Base-by-base conservation (phyloP, 2,113 vertebrate genomes). In the Callaeas wilsoni region DNA sequence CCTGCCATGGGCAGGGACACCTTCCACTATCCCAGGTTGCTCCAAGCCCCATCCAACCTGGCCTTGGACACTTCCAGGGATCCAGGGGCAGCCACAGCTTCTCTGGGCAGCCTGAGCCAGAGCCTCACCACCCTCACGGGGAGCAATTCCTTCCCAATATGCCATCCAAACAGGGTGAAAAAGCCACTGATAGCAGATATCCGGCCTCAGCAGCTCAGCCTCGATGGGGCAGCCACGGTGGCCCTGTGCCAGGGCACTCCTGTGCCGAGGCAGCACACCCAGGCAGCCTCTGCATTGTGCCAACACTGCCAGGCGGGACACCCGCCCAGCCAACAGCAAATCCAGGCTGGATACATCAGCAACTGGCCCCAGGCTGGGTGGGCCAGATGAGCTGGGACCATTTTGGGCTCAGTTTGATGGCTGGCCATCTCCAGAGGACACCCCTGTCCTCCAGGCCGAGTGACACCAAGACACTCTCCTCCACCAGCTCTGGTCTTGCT, bases 1-100 rank as follows among this genome's bases (percentile, higher is more conserved):
- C 42, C 10, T 46, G 27, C 44, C 46, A 39, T 6, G 39, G 41
- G 6, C 46, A 81, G 44, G 23, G 25, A 68, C 46, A 53, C 14
- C 4, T 62, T 0, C 26, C 55, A 27, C 41, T 11, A 0, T 4
- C 47, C 55, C 63, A 62, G n/a, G 30, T 0, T 68, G 16, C 13
- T 89, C 63, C 62, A n/a, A 52, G 16, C 69, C 11, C 33, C 0
- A 0, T 75, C 37, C 52, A 47, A 0, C 41, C 55, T 19, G 41
- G n/a, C 25, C 70, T 76, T 4, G 63, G 7, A 7, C 62, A 55
- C 14, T 42, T 0, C n/a, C 62, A 83, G 70, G n/a, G 46, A 53
- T 41, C 32, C 53, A 68, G 78, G 41, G 55, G 13, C 62, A 83
- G n/a, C 62, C 62, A 22, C 62, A 75, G 46, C 62, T 75, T 0